phyloP scores from a whole-genome alignment of 2,888 invertebrate genomes.

The Apocheima hispidaria region DNA sequence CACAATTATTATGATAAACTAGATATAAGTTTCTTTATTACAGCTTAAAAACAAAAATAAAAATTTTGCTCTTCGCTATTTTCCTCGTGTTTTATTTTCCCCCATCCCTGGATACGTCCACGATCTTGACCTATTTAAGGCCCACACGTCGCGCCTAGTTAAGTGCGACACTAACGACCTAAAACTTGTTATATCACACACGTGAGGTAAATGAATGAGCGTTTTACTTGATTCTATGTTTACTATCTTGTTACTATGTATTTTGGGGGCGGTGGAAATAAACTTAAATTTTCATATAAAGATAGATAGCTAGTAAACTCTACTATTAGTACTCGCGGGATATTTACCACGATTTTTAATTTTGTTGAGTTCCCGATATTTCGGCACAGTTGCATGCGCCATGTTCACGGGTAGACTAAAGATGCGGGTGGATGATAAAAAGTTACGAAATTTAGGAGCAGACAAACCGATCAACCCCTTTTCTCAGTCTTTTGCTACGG shows the following conservation, averaged over 20 bases:
- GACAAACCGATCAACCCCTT: too few species aligned
- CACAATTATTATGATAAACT: too few species aligned
- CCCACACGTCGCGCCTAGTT: slow-evolving; percentile 66
- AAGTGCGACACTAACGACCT: slow-evolving; percentile 68
- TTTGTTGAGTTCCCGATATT: too few species aligned
- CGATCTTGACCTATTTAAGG: slow-evolving; percentile 65
- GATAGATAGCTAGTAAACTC: too few species aligned
- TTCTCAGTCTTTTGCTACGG: too few species aligned
- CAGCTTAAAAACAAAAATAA: neutral
- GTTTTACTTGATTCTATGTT: slow-evolving; percentile 52
- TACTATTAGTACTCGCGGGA: too few species aligned
- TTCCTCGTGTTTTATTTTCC: neutral
- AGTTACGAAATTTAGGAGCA: too few species aligned
- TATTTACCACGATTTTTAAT: too few species aligned
- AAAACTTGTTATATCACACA: slow-evolving; percentile 55
- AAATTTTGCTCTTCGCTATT: neutral
- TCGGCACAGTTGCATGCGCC: too few species aligned
- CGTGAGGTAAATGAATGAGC: slow-evolving; percentile 57
- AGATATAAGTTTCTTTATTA: too few species aligned
- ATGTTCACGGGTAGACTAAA: too few species aligned
- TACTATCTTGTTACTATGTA: slow-evolving; percentile 25
- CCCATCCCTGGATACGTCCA: slow-evolving; percentile 7
- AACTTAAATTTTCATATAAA: neutral
- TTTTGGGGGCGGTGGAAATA: neutral
- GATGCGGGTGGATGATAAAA: too few species aligned